phyloP scores from a whole-genome alignment of 2,888 invertebrate genomes.

The Torymus tubicola region DNA sequence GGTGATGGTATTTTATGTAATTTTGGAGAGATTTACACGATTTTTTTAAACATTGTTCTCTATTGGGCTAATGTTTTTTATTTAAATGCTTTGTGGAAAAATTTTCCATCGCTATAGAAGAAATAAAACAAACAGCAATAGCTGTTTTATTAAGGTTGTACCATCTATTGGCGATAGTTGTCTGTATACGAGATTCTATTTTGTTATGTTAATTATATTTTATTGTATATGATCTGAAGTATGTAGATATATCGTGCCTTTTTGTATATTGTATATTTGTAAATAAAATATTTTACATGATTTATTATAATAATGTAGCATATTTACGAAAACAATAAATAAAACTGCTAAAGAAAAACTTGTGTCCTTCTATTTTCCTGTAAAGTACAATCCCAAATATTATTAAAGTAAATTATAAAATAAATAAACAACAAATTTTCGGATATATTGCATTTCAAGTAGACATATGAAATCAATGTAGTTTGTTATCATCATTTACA shows the following conservation, averaged over 20 bases:
- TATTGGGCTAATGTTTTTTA: conserved; percentile 41
- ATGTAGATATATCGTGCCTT: conserved; percentile 76
- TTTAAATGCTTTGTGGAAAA: conserved; percentile 31
- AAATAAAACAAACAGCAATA: conserved; percentile 26
- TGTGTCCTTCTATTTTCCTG: conserved; percentile 39
- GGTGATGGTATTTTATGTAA: conserved; percentile 40
- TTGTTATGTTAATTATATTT: conserved; percentile 69
- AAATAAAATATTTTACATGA: conserved; percentile 74
- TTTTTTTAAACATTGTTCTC: conserved; percentile 26
- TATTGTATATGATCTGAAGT: conserved; percentile 73
- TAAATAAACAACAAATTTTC: conserved; percentile 1
- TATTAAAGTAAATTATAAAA: conserved; percentile 25
- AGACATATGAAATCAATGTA: conserved; percentile 43
- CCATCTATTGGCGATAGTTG: conserved; percentile 53
- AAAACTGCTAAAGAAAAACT: conserved; percentile 61
- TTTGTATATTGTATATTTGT: conserved; percentile 76
- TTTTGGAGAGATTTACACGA: conserved; percentile 21
- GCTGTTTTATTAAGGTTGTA: conserved; percentile 42
- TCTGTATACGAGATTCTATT: conserved; percentile 65
- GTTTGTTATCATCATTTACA: conserved; percentile 45
- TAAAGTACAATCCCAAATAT: conserved; percentile 2
- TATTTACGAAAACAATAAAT: conserved; percentile 69
- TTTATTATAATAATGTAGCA: conserved; percentile 72
- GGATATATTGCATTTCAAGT: conserved; percentile 54
- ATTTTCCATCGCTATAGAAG: conserved; percentile 15